A percentile compares a stretch with the other conserved stretches of the same genome.
phyloP scores from a whole-genome alignment of 2,797 vertebrate species.

The Sebastes miniatus region DNA sequence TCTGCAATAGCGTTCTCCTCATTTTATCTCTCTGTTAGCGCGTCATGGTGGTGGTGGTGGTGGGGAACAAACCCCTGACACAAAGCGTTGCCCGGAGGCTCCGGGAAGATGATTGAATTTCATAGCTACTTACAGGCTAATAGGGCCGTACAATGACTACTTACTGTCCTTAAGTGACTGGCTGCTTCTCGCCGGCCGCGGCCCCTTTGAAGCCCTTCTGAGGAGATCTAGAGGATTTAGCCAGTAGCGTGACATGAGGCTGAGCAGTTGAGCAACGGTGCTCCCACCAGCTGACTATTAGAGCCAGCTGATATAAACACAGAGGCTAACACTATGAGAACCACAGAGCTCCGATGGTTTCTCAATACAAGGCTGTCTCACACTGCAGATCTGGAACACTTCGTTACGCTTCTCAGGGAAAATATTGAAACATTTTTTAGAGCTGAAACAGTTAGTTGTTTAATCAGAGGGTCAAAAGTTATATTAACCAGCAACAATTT shows the following conservation, averaged over 20 bases:
- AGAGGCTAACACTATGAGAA: constrained; percentile 50
- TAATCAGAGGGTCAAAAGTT: background rate
- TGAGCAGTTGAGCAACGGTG: constrained; percentile 70
- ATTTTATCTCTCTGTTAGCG: constrained; percentile 60
- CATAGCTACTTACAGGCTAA: constrained; percentile 82
- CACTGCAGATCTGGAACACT: constrained; percentile 3
- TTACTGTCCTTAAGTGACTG: constrained; percentile 78
- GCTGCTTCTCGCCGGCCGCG: constrained; percentile 57
- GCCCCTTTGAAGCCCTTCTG: constrained; percentile 72
- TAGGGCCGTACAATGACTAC: constrained; percentile 74
- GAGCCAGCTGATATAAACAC: constrained; percentile 78
- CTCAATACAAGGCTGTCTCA: constrained; percentile 48
- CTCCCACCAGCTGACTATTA: constrained; percentile 77
- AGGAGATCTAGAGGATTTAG: constrained; percentile 77
- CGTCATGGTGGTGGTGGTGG: background rate
- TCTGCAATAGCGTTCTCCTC: constrained; percentile 37
- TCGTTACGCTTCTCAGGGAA: background rate
- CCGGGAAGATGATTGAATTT: constrained; percentile 81
- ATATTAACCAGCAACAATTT: background rate
- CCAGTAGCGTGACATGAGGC: constrained; percentile 75
- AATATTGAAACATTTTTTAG: background rate
- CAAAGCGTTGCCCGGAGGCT: constrained; percentile 69
- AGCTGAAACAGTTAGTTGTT: background rate
- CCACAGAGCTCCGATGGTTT: constrained; percentile 3
- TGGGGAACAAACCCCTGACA: constrained; percentile 65